These are phyloP conservation scores for human (Homo sapiens) DNA, from an alignment of 2,113 vertebrate species.

Conservation along the genomic window GRCh38 chr4:41177501-41178000, in stretches of 20 bases:
- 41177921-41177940: not conserved
- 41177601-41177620: not conserved
- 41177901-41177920: not conserved
- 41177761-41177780: not conserved
- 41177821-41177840: not conserved
- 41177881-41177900: not conserved
- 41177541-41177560: not conserved
- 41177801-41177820: not conserved
- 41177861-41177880: not conserved
- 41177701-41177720: not conserved
- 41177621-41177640: not conserved
- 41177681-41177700: not conserved
- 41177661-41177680: not conserved
- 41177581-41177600: not conserved
- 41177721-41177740: not conserved
- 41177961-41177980: not conserved
- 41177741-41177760: not conserved
- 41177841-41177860: not conserved
- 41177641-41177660: not conserved
- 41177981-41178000: not conserved
- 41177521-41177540: not conserved
- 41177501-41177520: not conserved
- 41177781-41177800: not conserved
- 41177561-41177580: not conserved
- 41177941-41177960: not conserved